phyloP scores from a whole-genome alignment of 2,113 vertebrate genomes.

The Perognathus longimembris region DNA sequence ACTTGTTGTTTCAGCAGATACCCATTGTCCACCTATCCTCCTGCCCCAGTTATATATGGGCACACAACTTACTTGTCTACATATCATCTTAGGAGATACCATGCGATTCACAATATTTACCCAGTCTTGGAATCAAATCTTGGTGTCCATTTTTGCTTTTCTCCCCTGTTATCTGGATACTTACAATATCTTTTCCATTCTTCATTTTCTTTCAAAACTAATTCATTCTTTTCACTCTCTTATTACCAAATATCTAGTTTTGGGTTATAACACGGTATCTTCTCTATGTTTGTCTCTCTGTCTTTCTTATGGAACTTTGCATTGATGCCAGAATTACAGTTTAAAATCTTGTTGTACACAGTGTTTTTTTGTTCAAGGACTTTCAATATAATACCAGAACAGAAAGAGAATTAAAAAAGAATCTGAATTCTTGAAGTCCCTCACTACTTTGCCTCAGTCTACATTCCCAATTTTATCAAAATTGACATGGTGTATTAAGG shows the following conservation, averaged over 20 bases:
- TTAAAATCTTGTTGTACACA: not conserved
- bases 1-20: not conserved
- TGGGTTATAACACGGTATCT: not conserved
- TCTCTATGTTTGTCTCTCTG: not conserved
- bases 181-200: not conserved
- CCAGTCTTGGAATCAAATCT: not conserved
- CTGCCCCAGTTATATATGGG: not conserved
- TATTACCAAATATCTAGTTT: not conserved
- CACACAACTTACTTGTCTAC: not conserved
- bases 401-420: not conserved
- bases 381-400: not conserved
- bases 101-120: not conserved
- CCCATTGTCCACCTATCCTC: not conserved
- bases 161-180: not conserved
- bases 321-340: slow-evolving; percentile 15
- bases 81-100: not conserved
- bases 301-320: slow-evolving; percentile 1
- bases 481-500: slow-evolving; percentile 1
- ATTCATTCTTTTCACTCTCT: not conserved
- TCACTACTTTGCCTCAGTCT: not conserved
- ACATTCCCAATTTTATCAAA: not conserved
- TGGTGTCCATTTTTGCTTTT: slow-evolving; percentile 17
- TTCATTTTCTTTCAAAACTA: not conserved
- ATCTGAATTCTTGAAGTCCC: slow-evolving; percentile 4
- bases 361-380: slow-evolving; percentile 31